phyloP scores from a whole-genome alignment of 1,140 invertebrate genomes.

The Atta texana region DNA sequence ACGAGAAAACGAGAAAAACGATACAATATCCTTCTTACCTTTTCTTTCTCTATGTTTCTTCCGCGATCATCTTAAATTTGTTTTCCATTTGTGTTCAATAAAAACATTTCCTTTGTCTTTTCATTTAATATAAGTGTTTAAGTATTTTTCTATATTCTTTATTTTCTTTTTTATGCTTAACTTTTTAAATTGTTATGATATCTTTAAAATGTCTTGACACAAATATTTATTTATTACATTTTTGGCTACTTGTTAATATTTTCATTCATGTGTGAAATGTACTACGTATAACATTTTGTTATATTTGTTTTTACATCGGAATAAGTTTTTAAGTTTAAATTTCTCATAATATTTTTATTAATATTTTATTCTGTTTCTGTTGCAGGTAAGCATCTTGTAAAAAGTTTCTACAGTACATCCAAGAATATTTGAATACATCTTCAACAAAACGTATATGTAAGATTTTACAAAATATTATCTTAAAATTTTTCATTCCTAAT shows the following conservation, averaged over 20 bases:
- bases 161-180: constrained; percentile 10
- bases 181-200: constrained; percentile 8
- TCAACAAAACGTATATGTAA: background rate
- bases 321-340: background rate
- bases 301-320: background rate
- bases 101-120: constrained; percentile 53
- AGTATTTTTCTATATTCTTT: background rate
- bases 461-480: constrained; percentile 21
- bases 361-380: constrained; percentile 62
- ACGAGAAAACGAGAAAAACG: constrained; percentile 75
- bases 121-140: constrained; percentile 27
- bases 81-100: constrained; percentile 70
- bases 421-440: background rate
- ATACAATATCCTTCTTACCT: background rate
- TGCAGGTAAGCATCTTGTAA: constrained; percentile 65
- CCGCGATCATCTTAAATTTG: constrained; percentile 64
- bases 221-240: constrained; percentile 4
- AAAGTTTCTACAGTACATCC: background rate
- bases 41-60: background rate
- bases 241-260: background rate
- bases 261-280: background rate
- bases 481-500: background rate
- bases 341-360: constrained; percentile 25
- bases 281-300: background rate
- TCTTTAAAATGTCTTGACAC: background rate